Conservation (phyloP, 2,888 invertebrate species). For the Ectropis crepuscularia region DNA sequence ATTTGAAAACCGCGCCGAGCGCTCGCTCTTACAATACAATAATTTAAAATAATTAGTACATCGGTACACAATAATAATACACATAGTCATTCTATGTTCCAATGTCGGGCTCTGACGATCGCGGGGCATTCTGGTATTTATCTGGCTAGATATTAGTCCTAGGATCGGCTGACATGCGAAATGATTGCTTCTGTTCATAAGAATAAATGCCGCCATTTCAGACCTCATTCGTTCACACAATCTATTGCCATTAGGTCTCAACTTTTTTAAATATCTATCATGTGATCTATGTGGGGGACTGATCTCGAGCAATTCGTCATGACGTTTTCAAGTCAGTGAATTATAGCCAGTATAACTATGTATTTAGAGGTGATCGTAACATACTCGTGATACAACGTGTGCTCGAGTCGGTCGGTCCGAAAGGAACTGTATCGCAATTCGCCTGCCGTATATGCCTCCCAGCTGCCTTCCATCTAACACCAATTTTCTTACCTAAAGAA, state of each 20-base stretch:
- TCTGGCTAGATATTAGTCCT: constrained; percentile 1
- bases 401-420: constrained; percentile 35
- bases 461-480: constrained; percentile 54
- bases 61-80: constrained; percentile 62
- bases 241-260: too few species aligned
- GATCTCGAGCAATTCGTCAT: too few species aligned
- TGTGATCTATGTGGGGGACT: too few species aligned
- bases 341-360: neutral
- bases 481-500: constrained; percentile 47
- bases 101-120: constrained; percentile 57
- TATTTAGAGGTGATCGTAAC: neutral
- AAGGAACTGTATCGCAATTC: constrained; percentile 31
- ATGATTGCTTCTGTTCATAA: neutral
- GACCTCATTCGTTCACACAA: too few species aligned
- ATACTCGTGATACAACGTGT: constrained; percentile 21
- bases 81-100: constrained; percentile 55
- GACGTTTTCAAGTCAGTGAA: neutral
- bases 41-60: constrained; percentile 77
- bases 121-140: constrained; percentile 38
- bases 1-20: constrained; percentile 79
- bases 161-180: constrained; percentile 15
- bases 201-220: too few species aligned
- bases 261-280: too few species aligned
- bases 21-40: constrained; percentile 75
- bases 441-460: constrained; percentile 42